A percentile compares a stretch with the other conserved stretches of the same genome.
These are phyloP conservation scores for Drosophila pseudotalamancana DNA, from an alignment of 2,888 invertebrate genomes.

Conservation along the genomic window DNA sequence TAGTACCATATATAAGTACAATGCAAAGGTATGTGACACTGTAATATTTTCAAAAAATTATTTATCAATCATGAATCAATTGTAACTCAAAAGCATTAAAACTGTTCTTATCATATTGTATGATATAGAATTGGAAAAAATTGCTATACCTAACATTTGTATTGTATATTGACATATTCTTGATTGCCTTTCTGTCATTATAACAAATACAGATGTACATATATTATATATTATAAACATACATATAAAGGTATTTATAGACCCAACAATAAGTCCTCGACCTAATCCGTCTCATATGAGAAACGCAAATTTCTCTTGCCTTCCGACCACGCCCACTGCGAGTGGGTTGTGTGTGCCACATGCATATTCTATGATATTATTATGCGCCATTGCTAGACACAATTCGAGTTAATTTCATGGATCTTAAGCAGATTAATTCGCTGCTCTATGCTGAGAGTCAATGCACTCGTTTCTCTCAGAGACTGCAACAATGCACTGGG, in stretches of 20 bases:
- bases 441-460: slow-evolving; percentile 27
- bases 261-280: not conserved
- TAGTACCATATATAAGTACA: too few relatives aligned
- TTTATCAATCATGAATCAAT: too few relatives aligned
- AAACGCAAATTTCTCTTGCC: not conserved
- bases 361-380: slow-evolving; percentile 4
- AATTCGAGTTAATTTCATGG: slow-evolving; percentile 57
- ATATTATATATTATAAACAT: too few relatives aligned
- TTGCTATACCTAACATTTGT: too few relatives aligned
- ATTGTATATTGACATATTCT: too few relatives aligned
- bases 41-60: too few relatives aligned
- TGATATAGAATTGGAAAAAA: too few relatives aligned
- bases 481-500: slow-evolving; percentile 37
- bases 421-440: slow-evolving; percentile 61
- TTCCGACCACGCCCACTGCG: not conserved
- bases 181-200: too few relatives aligned
- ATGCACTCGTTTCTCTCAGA: slow-evolving; percentile 40
- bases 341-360: not conserved
- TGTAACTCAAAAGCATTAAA: too few relatives aligned
- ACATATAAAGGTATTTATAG: not conserved
- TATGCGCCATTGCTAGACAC: slow-evolving; percentile 9
- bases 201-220: too few relatives aligned
- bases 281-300: not conserved
- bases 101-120: too few relatives aligned
- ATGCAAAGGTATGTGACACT: too few relatives aligned